These are phyloP conservation scores for Polypterus senegalus DNA, from an alignment of 2,113 vertebrate genomes.

Conservation along the genomic window DNA sequence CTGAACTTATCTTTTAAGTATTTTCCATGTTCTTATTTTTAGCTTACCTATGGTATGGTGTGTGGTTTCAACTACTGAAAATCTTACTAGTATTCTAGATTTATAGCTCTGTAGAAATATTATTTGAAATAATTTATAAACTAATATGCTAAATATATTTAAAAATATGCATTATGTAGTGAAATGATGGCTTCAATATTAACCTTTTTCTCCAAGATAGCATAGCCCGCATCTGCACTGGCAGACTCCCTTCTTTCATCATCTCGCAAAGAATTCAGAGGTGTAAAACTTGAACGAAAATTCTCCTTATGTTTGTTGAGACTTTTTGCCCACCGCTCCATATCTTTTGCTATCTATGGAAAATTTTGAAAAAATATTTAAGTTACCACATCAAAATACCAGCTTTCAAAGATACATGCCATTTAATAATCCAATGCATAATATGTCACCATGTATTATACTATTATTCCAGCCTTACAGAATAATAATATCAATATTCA, in stretches of 20 bases:
- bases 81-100: no score
- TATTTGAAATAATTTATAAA: no score
- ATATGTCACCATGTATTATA: no score
- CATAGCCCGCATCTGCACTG: slow-evolving; percentile 75
- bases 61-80: no score
- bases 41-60: no score
- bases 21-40: no score
- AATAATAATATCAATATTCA: no score
- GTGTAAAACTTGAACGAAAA: slow-evolving; percentile 55
- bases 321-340: slow-evolving; percentile 83
- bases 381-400: neutral
- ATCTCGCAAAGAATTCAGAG: slow-evolving; percentile 37
- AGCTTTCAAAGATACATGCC: neutral
- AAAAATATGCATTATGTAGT: neutral
- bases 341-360: slow-evolving; percentile 75
- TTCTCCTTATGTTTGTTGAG: slow-evolving; percentile 82
- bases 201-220: slow-evolving; percentile 84
- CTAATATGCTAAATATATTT: neutral
- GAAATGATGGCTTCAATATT: neutral
- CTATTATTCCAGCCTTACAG: no score
- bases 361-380: neutral
- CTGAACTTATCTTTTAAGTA: no score
- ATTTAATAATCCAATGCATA: no score
- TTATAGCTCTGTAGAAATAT: no score
- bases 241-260: slow-evolving; percentile 72